Evolutionary conservation across 30 jellyfish, hydroid and myxozoan genomes (phyloP).

Genomic region (Chrysaora quinquecirrha): DNA sequence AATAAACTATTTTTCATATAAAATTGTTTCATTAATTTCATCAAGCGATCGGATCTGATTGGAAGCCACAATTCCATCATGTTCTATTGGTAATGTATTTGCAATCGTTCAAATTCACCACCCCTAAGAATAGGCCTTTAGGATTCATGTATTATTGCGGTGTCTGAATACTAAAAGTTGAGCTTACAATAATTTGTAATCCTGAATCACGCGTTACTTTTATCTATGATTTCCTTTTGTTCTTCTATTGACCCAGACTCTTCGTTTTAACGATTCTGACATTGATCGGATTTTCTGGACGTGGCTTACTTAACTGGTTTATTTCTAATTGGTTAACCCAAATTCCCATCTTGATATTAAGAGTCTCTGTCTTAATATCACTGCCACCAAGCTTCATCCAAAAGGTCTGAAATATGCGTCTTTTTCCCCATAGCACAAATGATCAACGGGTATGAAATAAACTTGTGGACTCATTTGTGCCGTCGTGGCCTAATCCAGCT

Average conservation of each 20-base stretch:
- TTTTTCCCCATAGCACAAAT: no score
- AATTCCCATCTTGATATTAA: background rate
- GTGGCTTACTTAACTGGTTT: background rate
- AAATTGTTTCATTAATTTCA: slow-evolving; percentile 21
- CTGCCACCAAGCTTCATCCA: no score
- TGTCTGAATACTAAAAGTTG: background rate
- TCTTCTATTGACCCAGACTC: slow-evolving; percentile 3
- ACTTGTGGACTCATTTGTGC: no score
- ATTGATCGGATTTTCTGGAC: background rate
- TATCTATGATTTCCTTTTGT: background rate
- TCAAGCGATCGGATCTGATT: slow-evolving; percentile 26
- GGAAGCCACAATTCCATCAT: slow-evolving; percentile 26
- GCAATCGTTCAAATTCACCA: background rate
- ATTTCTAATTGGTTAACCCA: background rate
- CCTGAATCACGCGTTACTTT: background rate
- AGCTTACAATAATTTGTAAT: background rate
- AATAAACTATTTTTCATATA: slow-evolving; percentile 23
- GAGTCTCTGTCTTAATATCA: no score
- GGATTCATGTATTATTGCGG: background rate
- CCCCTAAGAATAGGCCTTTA: background rate
- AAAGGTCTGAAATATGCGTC: no score
- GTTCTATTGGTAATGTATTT: background rate
- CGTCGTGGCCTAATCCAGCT: no score
- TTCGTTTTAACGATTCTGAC: background rate
- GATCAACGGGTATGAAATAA: no score